Evolutionary conservation across 2,113 vertebrate genomes (phyloP), one percentile per base, ranked within the genome.

Genomic region (Daubentonia madagascariensis): DNA sequence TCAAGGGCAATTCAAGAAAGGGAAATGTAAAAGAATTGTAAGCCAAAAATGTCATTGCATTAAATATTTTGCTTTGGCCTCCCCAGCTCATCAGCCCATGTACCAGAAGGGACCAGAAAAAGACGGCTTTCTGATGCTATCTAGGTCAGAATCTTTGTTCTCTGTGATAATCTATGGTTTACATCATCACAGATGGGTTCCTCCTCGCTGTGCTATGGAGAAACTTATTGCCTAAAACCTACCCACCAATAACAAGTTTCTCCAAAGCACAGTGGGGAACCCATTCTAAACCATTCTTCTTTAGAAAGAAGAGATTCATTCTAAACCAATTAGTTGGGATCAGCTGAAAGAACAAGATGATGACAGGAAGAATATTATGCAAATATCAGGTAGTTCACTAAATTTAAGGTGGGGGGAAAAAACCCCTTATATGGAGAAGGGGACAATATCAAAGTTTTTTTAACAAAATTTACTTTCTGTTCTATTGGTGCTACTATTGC

Each of bases 381-480:
- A 76, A 91, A 48, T 75, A 91, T 57, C 11, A 85, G 18, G 8
- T 54, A 89, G 65, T 57, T 40, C 20, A 80, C 43, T 87, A 91
- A 75, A 94, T 72, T 76, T 57, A 30, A 92, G 23, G 6, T 37
- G 35, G 48, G 50, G 17, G 32, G 75, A 89, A 48, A 48, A 87
- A 75, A 65, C 3, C 16, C 2, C 20, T 79, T 65, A 32, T 11
- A n/a, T 16, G 54, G 43, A 16, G 3, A 85, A 90, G 23, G 32
- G 80, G 35, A 59, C 12, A 7, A 9, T 65, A 12, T 61, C 76
- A 89, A 52, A 72, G 23, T 43, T 54, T 67, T 68, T 63, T 79
- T 59, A 28, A 85, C 86, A 93, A 94, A 93, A 63, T 68, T 79
- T 92, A 81, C 37, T 91, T 96, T 65, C 35, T 80, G 13, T 88